Evolutionary conservation across 2,888 invertebrate genomes (phyloP).

Genomic region (Aphidius colemani): DNA sequence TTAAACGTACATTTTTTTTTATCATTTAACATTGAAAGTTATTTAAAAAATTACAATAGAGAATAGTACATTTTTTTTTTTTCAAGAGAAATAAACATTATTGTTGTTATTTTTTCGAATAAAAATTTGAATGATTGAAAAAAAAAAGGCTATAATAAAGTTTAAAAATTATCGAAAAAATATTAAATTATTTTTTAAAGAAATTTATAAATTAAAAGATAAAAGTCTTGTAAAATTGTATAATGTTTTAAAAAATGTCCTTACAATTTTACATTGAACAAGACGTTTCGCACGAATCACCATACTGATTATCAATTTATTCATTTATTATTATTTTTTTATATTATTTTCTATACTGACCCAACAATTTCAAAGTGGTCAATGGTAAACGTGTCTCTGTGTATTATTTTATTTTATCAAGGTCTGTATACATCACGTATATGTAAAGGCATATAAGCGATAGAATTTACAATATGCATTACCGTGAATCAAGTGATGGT

Average conservation of each 20-base stretch:
- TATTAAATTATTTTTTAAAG: too few relatives aligned
- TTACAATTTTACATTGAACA: conserved; percentile 11
- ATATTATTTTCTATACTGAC: conserved; percentile 16
- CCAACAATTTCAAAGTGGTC: conserved; percentile 4
- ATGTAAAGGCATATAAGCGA: conserved; percentile 27
- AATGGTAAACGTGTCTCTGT: conserved; percentile 30
- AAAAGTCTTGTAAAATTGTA: too few relatives aligned
- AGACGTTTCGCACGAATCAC: conserved; percentile 38
- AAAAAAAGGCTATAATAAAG: too few relatives aligned
- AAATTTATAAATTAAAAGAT: too few relatives aligned
- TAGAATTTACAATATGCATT: conserved; percentile 32
- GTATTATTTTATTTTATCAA: background rate
- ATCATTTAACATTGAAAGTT: too few relatives aligned
- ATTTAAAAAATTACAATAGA: too few relatives aligned
- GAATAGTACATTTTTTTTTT: too few relatives aligned
- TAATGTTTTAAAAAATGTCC: conserved; percentile 6
- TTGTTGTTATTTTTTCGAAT: too few relatives aligned
- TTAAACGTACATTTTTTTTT: background rate
- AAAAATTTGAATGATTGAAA: too few relatives aligned
- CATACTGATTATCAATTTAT: conserved; percentile 40
- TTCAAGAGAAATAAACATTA: too few relatives aligned
- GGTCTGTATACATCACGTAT: conserved; percentile 7
- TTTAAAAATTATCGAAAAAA: too few relatives aligned
- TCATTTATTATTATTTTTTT: conserved; percentile 28
- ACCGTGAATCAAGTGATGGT: conserved; percentile 9